Conservation (phyloP, 2,888 invertebrate genomes). For the Drosophila buzzatii region DNA sequence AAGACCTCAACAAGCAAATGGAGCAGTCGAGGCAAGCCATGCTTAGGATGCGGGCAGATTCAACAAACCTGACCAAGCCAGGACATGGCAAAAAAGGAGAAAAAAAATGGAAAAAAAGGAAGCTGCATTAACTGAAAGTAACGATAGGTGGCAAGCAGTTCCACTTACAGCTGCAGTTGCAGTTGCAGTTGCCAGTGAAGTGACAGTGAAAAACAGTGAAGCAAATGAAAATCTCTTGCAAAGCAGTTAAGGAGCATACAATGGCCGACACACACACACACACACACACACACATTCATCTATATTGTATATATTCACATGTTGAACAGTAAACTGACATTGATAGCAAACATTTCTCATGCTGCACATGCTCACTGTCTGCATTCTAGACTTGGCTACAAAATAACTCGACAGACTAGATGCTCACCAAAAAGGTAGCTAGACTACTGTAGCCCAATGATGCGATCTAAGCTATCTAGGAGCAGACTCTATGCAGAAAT, state of each 20-base stretch:
- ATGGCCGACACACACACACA: background rate
- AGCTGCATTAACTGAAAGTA: constrained; percentile 7
- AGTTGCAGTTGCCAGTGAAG: constrained; percentile 1
- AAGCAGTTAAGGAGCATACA: background rate
- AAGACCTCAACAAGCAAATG: constrained; percentile 13
- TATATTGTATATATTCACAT: background rate
- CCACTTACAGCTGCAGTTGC: constrained; percentile 8
- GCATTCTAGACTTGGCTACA: background rate
- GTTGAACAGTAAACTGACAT: background rate
- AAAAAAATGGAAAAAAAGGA: background rate
- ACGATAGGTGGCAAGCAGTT: background rate
- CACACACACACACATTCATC: background rate
- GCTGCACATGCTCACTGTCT: background rate
- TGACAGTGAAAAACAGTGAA: background rate
- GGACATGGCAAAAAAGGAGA: background rate
- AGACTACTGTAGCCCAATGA: no score
- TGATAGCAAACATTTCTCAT: background rate
- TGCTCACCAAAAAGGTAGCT: no score
- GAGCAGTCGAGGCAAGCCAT: background rate
- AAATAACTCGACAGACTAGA: background rate
- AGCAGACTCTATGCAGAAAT: no score
- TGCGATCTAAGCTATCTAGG: no score
- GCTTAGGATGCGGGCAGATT: background rate
- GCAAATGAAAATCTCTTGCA: constrained; percentile 8
- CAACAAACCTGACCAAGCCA: constrained; percentile 1